Evolutionary conservation across 1,140 invertebrate genomes (phyloP), one percentile per base, ranked within the genome.

Genomic region (Panulirus ornatus): DNA sequence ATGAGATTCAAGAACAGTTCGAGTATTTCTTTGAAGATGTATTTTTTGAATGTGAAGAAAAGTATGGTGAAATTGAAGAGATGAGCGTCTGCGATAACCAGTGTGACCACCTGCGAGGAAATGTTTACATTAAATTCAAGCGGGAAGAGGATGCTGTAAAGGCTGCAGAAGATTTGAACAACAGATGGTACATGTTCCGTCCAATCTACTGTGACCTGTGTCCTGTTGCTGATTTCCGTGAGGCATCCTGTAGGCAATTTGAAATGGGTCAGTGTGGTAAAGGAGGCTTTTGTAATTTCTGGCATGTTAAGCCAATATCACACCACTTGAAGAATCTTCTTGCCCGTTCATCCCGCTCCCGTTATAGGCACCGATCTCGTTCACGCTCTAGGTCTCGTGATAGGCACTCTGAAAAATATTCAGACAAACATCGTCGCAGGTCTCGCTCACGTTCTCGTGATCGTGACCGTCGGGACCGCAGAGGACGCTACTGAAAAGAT

Each of bases 1-100:
- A 92, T 63, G 92, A 92, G 86, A 92, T 92, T 70, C 92, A 92
- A 82, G 90, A 92, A 40, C 91, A 92, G 44, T 92, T 92, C 84
- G 91, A 92, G 73, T 92, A 92, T 34, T 92, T 92, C 88, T 92
- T 92, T 84, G 91, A 92, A 44, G 91, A 92, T 44, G 91, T 92
- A 36, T 92, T 92, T 73, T 92, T 92, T 79, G 91, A 92, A 78
- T 92, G 91, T 66, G 91, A 92, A 71, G 91, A 92, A 51, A 92
- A 92, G 51, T 92, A 92, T 38, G 91, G 91, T 34, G 91, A 92
- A 47, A 92, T 92, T 58, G 91, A 92, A 66, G 91, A 92, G 78
- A 92, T 92, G 91, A 91, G 91, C 54, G 91, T 92, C 47, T 92
- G 91, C 75, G 91, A 92, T 58, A 92, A 92, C 47, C 91, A 92